Evolutionary conservation across 2,797 vertebrate species (phyloP), one percentile per base, ranked within the genome.

Genomic region (Helicolenus hilgendorfi): DNA sequence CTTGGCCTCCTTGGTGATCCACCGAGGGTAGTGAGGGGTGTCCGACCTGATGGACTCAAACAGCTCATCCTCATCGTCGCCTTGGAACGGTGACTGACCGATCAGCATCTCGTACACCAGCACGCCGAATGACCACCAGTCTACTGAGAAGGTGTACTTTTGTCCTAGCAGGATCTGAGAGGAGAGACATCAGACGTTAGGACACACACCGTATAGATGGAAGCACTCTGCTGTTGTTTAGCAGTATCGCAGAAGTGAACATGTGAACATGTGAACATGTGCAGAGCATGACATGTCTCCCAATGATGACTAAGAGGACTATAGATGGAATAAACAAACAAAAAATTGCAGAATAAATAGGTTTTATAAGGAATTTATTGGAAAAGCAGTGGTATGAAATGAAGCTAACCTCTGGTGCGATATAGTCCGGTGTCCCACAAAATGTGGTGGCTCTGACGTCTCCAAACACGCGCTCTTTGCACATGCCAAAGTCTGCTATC

Each of bases 101-200:
- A 99, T 99, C 75, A 99, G 97, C 99, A 99, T 99, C 95, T 99
- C 99, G 0, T 99, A 99, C 6, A 99, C 97, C 65, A 99, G 97
- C 79, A 99, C 99, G n/a, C 98, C 99, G 1, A 99, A 99, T 0
- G 99, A 99, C 99, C 99, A 99, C 99, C 99, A 99, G 97, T 99
- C 99, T 88, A 99, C 99, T 0, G 99, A 99, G 97, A 99, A 99
- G 0, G 98, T 98, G 96, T 99, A 99, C 88, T 98, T 98, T 85
- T 98, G 96, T 20, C 99, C 99, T 22, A 98, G 96, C 72, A 99
- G 96, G 92, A 99, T 99, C 99, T 99, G 84, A 76, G 64, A 77
- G 8, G 13, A 88, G n/a, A 79, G n/a, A 87, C 11, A 56, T 73
- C 6, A 87, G 18, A 58, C 15, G 11, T 7, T 8, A 68, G 10